Evolutionary conservation across 1,140 invertebrate species (phyloP).

Genomic region (Physella acuta): DNA sequence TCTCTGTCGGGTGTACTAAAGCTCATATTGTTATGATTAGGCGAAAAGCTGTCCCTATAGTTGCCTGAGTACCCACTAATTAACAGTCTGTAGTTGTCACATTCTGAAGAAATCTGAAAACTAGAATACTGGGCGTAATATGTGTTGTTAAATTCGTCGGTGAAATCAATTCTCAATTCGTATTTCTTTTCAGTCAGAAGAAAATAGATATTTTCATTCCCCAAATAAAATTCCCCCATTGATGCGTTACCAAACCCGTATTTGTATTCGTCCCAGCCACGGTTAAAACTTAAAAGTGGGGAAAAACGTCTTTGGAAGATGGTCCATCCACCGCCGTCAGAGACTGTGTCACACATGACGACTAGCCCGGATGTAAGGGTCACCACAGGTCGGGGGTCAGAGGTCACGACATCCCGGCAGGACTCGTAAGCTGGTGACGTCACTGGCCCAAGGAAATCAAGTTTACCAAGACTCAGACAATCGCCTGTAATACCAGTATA

Average conservation of each 20-base stretch:
- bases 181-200: background rate
- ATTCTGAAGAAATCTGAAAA: background rate
- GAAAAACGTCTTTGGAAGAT: slow-evolving; percentile 75
- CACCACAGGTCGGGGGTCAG: background rate
- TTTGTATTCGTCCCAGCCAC: slow-evolving; percentile 90
- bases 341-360: slow-evolving; percentile 3
- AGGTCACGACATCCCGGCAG: background rate
- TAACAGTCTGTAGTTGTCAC: background rate
- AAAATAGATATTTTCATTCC: slow-evolving; percentile 22
- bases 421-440: too few species aligned
- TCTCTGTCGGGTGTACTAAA: slow-evolving; percentile 9
- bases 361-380: background rate
- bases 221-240: slow-evolving; percentile 62
- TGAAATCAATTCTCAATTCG: slow-evolving; percentile 11
- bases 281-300: slow-evolving; percentile 79
- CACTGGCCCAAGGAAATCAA: too few species aligned
- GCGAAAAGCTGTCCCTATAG: slow-evolving; percentile 1
- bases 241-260: slow-evolving; percentile 86
- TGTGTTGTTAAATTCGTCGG: background rate
- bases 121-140: background rate
- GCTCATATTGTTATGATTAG: background rate
- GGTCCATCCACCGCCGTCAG: slow-evolving; percentile 3
- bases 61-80: background rate
- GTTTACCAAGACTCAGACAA: too few species aligned
- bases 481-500: too few species aligned